These are phyloP conservation scores for Penelope pileata DNA, from an alignment of 2,113 vertebrate genomes.

Conservation along the genomic window DNA sequence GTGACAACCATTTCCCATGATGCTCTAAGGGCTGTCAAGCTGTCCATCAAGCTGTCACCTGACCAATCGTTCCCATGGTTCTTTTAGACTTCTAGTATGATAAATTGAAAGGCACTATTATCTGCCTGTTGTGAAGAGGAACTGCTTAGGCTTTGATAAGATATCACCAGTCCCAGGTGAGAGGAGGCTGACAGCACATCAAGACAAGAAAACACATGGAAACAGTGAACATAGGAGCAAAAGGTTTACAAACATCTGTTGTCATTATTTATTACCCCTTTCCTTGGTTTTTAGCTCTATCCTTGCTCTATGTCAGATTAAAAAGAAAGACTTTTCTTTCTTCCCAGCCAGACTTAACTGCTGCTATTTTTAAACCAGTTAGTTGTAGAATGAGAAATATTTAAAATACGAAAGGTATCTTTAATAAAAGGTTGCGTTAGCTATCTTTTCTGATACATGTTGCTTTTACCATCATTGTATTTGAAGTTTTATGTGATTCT, in stretches of 20 bases:
- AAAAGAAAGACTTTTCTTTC: slow-evolving; percentile 65
- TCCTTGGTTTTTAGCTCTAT: slow-evolving; percentile 71
- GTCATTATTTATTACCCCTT: slow-evolving; percentile 80
- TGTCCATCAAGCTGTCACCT: slow-evolving; percentile 96
- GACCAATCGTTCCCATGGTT: slow-evolving; percentile 93
- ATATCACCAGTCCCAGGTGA: slow-evolving; percentile 99
- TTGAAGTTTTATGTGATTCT: slow-evolving; percentile 35
- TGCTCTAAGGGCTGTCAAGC: slow-evolving; percentile 94
- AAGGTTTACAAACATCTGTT: slow-evolving; percentile 86
- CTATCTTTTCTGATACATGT: slow-evolving; percentile 32
- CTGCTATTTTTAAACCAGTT: slow-evolving; percentile 58
- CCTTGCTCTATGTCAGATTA: slow-evolving; percentile 59
- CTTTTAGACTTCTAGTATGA: slow-evolving; percentile 83
- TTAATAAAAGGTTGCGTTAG: slow-evolving; percentile 61
- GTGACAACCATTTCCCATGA: slow-evolving; percentile 99
- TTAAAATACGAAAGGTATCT: slow-evolving; percentile 49
- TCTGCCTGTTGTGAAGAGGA: slow-evolving; percentile 85
- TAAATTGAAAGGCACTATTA: slow-evolving; percentile 92
- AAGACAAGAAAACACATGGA: slow-evolving; percentile 88
- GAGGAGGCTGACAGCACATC: slow-evolving; percentile 89
- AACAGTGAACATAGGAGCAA: slow-evolving; percentile 79
- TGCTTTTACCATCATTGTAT: slow-evolving; percentile 31
- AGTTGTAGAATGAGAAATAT: slow-evolving; percentile 19
- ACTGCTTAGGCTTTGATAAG: slow-evolving; percentile 99
- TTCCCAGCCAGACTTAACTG: slow-evolving; percentile 31